Conservation (phyloP, 1,140 invertebrate genomes). For the Neodiprion pinetum region DNA sequence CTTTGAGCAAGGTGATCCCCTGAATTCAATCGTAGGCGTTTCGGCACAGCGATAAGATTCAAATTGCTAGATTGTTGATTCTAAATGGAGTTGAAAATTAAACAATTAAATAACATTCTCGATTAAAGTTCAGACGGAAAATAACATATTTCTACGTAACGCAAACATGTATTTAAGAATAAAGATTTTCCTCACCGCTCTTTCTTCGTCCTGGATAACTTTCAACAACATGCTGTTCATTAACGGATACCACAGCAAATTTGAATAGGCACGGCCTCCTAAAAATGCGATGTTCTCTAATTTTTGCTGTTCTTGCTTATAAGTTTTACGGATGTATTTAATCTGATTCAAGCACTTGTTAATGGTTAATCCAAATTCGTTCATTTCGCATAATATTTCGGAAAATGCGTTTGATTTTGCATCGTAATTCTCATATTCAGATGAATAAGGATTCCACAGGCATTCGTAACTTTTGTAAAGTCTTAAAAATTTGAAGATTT, state of each 20-base stretch:
- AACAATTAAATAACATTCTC: background rate
- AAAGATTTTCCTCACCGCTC: background rate
- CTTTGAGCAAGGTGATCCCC: background rate
- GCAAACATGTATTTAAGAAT: no score
- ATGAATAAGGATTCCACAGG: slow-evolving; percentile 46
- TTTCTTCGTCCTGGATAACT: slow-evolving; percentile 31
- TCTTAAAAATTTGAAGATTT: slow-evolving; percentile 37
- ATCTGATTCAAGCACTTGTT: slow-evolving; percentile 41
- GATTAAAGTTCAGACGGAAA: no score
- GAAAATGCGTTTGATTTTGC: slow-evolving; percentile 37
- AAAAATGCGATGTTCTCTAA: slow-evolving; percentile 31
- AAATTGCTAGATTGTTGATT: background rate
- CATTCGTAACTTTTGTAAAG: slow-evolving; percentile 44
- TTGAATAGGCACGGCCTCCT: slow-evolving; percentile 32
- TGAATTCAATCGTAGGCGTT: background rate
- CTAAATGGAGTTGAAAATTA: background rate
- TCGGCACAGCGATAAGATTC: background rate
- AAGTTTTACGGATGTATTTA: slow-evolving; percentile 40
- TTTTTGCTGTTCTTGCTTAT: slow-evolving; percentile 37
- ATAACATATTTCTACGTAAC: no score
- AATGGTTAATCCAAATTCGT: slow-evolving; percentile 32
- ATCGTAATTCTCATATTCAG: slow-evolving; percentile 35
- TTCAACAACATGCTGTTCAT: slow-evolving; percentile 40
- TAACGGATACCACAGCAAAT: slow-evolving; percentile 38
- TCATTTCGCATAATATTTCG: slow-evolving; percentile 36